phyloP scores from a whole-genome alignment of 2,113 vertebrate species.

The Rhipidura dahli region DNA sequence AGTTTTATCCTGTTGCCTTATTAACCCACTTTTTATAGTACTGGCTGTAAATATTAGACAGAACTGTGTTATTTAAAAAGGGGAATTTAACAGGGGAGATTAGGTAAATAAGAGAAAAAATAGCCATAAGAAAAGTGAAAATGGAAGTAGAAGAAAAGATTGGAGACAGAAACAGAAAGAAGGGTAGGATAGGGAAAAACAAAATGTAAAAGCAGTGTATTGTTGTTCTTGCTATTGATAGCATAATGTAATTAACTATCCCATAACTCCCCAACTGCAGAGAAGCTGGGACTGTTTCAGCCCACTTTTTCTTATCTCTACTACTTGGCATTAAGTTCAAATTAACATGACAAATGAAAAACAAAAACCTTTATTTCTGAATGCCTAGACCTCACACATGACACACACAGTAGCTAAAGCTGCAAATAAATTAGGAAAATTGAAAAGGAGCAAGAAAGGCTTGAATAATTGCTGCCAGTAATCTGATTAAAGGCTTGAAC shows the following conservation, averaged over 20 bases:
- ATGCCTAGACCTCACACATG: background rate
- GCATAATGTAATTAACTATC: background rate
- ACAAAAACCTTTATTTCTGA: accelerated
- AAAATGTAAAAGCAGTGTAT: background rate
- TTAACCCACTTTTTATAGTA: background rate
- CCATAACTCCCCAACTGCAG: background rate
- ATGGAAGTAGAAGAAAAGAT: background rate
- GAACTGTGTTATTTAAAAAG: background rate
- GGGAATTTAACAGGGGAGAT: background rate
- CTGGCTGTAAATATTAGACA: background rate
- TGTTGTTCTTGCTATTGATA: background rate
- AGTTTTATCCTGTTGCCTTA: background rate
- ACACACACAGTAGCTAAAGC: background rate
- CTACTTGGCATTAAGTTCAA: background rate
- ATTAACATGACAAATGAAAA: background rate
- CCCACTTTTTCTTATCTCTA: background rate
- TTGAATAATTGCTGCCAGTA: background rate
- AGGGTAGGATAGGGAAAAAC: background rate
- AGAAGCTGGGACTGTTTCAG: background rate
- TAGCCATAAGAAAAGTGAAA: background rate
- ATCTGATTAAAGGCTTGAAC: background rate
- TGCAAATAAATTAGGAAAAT: background rate
- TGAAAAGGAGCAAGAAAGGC: background rate
- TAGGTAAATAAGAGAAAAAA: background rate
- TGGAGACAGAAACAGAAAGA: background rate